Conservation (phyloP, 2,797 vertebrate genomes). For the Squalus acanthias region DNA sequence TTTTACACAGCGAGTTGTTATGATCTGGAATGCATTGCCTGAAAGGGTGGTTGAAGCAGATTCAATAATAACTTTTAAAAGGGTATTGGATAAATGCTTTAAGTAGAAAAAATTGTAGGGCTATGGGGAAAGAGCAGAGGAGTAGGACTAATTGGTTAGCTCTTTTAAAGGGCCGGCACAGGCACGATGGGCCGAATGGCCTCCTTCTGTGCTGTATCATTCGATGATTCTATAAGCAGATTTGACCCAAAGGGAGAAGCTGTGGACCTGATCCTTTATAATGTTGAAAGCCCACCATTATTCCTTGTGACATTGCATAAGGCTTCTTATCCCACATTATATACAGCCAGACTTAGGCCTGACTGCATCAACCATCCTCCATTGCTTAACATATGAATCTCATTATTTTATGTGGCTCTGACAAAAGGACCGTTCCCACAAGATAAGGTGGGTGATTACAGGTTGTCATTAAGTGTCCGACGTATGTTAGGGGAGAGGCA, state of each 20-base stretch:
- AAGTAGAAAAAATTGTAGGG: neutral
- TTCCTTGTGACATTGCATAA: neutral
- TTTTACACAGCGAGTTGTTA: neutral
- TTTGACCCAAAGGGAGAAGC: neutral
- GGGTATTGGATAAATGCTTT: neutral
- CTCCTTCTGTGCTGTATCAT: neutral
- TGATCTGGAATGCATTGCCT: neutral
- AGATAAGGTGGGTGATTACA: neutral
- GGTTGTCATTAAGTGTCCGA: neutral
- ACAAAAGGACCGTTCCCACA: neutral
- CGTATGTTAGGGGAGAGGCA: neutral
- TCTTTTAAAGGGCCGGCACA: neutral
- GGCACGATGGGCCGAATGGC: neutral
- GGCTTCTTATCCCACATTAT: neutral
- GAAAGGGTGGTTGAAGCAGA: neutral
- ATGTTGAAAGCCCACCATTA: neutral
- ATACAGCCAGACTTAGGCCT: neutral
- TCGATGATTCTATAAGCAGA: neutral
- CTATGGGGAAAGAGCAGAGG: neutral
- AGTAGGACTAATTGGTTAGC: neutral
- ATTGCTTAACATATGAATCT: neutral
- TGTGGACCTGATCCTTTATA: neutral
- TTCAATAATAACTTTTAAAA: neutral
- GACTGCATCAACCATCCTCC: neutral
- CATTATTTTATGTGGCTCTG: neutral